Evolutionary conservation across 2,113 vertebrate species (phyloP).

Genomic region (Globicephala melas): DNA sequence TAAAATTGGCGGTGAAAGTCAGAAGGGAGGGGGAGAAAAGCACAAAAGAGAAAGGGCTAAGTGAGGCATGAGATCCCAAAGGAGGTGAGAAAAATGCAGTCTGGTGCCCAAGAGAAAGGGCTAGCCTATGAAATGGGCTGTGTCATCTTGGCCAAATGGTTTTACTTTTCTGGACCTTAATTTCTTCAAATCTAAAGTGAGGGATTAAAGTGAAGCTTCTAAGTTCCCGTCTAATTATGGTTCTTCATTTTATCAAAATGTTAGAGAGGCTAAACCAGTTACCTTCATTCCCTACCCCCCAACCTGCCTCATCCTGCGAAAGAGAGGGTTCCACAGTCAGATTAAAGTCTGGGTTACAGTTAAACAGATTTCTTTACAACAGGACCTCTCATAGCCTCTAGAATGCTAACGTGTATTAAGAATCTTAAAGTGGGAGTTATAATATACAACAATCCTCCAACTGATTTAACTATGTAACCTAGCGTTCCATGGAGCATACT

Average conservation of each 20-base stretch:
- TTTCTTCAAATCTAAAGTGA: background rate
- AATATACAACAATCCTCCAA: background rate
- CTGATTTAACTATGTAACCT: background rate
- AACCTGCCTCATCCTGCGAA: background rate
- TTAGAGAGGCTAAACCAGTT: background rate
- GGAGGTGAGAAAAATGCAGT: background rate
- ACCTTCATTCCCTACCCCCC: accelerated
- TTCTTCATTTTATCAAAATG: background rate
- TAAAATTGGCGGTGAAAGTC: background rate
- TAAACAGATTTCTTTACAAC: background rate
- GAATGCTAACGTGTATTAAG: background rate
- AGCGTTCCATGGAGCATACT: background rate
- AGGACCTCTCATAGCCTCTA: background rate
- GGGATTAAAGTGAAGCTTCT: background rate
- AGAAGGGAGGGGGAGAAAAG: background rate
- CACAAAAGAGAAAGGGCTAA: background rate
- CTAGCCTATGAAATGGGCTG: background rate
- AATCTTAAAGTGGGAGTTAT: background rate
- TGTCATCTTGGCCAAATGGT: background rate
- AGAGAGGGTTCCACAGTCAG: background rate
- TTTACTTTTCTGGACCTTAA: background rate
- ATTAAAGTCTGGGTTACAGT: background rate
- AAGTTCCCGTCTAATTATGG: background rate
- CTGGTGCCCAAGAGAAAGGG: background rate
- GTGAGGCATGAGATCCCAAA: background rate